Conservation (phyloP, 2,113 vertebrate species). For the Brachypodius melanocephalos region DNA sequence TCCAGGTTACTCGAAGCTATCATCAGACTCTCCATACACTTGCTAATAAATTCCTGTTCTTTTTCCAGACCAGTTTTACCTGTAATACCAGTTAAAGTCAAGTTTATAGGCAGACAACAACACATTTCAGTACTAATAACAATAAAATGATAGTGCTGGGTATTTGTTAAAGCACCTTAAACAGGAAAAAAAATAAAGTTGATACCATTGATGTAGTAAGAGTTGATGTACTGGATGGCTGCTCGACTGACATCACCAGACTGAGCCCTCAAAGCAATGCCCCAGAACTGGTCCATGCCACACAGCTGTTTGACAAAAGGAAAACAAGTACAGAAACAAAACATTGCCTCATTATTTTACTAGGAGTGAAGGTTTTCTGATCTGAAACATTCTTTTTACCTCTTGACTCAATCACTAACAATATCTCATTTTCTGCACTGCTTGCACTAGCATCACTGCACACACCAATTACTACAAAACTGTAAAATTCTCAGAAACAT, state of each 20-base stretch:
- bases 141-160: background rate
- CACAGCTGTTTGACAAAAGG: constrained; percentile 79
- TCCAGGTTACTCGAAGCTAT: constrained; percentile 95
- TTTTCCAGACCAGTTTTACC: constrained; percentile 98
- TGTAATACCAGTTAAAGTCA: constrained; percentile 53
- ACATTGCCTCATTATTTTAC: background rate
- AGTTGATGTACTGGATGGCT: constrained; percentile 99
- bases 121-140: background rate
- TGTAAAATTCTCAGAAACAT: background rate
- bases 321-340: constrained; percentile 1
- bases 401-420: background rate
- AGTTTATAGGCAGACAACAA: background rate
- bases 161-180: background rate
- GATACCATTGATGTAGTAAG: constrained; percentile 98
- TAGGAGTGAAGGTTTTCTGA: background rate
- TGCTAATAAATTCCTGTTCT: constrained; percentile 99
- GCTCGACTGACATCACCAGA: constrained; percentile 96
- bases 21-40: constrained; percentile 99
- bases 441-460: background rate
- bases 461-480: background rate
- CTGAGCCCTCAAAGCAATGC: constrained; percentile 94
- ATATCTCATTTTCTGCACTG: background rate
- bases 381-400: background rate
- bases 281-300: constrained; percentile 99
- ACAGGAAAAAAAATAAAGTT: background rate